A percentile compares a stretch with the other conserved stretches of the same genome.
These are phyloP conservation scores for Calyptomena viridis DNA, from an alignment of 2,113 vertebrate species.

Conservation along the genomic window DNA sequence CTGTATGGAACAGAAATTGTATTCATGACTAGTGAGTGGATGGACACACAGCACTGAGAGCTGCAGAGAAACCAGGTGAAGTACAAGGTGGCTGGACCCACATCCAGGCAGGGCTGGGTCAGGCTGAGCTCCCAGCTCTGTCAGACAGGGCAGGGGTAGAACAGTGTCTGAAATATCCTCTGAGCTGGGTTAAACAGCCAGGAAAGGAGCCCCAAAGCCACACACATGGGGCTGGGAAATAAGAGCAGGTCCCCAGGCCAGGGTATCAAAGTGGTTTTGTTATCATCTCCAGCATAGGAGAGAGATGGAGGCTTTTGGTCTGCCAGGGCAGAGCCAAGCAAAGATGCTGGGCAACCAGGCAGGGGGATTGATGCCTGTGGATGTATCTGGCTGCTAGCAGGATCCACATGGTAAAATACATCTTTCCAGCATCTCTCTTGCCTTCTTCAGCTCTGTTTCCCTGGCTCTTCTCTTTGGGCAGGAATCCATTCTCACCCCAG, in stretches of 20 bases:
- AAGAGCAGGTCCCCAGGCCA: not conserved
- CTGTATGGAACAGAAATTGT: not conserved
- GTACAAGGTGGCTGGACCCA: not conserved
- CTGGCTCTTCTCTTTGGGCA: not conserved
- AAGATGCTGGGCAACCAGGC: not conserved
- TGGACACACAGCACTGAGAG: not conserved
- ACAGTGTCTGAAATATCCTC: not conserved
- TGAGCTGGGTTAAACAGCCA: not conserved
- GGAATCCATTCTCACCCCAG: not conserved
- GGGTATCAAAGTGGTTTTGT: not conserved
- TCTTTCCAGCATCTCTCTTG: not conserved
- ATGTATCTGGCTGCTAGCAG: not conserved
- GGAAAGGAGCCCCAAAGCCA: not conserved
- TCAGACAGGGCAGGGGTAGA: not conserved
- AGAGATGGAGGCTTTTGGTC: not conserved
- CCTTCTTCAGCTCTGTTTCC: not conserved
- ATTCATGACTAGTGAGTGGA: not conserved
- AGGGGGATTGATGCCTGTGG: not conserved
- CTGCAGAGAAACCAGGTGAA: not conserved
- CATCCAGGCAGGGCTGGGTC: not conserved
- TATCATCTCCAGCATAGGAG: not conserved
- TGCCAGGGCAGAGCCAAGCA: not conserved
- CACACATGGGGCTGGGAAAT: not conserved
- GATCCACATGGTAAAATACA: not conserved
- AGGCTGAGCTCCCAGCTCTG: not conserved